A percentile compares a stretch with the other conserved stretches of the same genome.
Evolutionary conservation across 2,797 vertebrate species (phyloP).

Genomic region (Platyrinchus mystaceus): DNA sequence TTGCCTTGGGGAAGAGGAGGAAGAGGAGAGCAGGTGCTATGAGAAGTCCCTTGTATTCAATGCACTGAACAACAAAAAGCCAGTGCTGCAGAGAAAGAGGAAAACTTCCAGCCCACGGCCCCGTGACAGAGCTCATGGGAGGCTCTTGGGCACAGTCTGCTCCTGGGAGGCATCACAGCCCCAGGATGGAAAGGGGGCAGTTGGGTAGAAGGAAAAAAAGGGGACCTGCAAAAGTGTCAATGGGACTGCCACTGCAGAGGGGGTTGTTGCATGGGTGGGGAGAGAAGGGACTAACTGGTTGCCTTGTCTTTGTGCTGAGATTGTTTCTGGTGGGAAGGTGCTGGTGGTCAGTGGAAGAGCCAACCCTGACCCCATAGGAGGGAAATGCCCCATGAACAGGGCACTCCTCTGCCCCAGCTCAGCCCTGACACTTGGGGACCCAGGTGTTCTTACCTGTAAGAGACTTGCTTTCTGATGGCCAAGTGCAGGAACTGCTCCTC

Average conservation of each 20-base stretch:
- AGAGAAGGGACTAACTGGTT: neutral
- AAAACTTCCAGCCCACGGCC: neutral
- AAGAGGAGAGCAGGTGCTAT: neutral
- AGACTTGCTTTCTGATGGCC: conserved; percentile 84
- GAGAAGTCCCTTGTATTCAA: neutral
- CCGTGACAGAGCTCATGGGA: neutral
- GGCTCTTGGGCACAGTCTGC: neutral
- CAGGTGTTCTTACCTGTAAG: conserved; percentile 79
- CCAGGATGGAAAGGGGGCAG: neutral
- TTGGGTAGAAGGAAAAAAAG: neutral
- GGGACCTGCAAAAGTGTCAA: neutral
- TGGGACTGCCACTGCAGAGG: neutral
- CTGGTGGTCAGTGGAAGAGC: neutral
- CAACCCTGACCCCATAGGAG: neutral
- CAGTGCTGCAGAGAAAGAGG: neutral
- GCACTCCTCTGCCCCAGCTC: neutral
- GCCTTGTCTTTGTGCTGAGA: neutral
- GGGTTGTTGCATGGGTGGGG: accelerated
- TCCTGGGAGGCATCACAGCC: neutral
- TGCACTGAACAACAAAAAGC: neutral
- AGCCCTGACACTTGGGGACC: neutral
- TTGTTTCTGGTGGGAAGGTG: neutral
- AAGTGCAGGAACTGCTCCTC: conserved; percentile 79
- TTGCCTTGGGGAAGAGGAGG: neutral
- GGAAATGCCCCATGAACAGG: neutral